These are phyloP conservation scores for Potamilus streckersoni DNA, from an alignment of 1,140 invertebrate genomes.

Conservation along the genomic window DNA sequence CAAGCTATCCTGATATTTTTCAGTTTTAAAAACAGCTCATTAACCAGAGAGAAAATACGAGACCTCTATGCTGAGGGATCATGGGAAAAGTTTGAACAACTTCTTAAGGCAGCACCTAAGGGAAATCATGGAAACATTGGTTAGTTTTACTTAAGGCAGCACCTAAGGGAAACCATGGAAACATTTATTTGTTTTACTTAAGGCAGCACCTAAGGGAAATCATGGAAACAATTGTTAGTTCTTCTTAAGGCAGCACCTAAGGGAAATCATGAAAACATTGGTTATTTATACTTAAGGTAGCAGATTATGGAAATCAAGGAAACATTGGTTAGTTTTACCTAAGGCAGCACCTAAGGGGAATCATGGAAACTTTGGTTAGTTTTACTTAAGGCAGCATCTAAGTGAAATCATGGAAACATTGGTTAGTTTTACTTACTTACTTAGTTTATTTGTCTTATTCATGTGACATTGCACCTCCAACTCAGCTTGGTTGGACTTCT, in stretches of 20 bases:
- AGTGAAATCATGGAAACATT: conserved; percentile 93
- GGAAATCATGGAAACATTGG: conserved; percentile 95
- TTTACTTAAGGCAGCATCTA: background rate
- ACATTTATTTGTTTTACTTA: too few relatives aligned
- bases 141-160: conserved; percentile 44
- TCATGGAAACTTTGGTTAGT: conserved; percentile 87
- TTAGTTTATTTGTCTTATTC: background rate
- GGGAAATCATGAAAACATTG: too few relatives aligned
- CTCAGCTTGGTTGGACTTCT: conserved; percentile 1
- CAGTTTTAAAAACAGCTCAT: conserved; percentile 94
- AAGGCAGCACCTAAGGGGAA: conserved; percentile 89
- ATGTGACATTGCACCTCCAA: background rate
- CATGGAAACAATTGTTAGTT: conserved; percentile 88
- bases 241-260: conserved; percentile 76
- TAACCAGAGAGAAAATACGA: conserved; percentile 87
- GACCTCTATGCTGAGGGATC: conserved; percentile 78
- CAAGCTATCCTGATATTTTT: conserved; percentile 39
- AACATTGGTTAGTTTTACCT: conserved; percentile 82
- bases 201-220: background rate
- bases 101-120: conserved; percentile 84
- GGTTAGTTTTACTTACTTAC: conserved; percentile 70
- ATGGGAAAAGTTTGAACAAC: conserved; percentile 88
- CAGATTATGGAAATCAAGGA: conserved; percentile 73
- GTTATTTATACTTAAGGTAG: too few relatives aligned
- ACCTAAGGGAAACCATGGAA: too few relatives aligned